These are phyloP conservation scores for Aegotheles bennettii DNA, from an alignment of 2,113 vertebrate species.

Conservation along the genomic window DNA sequence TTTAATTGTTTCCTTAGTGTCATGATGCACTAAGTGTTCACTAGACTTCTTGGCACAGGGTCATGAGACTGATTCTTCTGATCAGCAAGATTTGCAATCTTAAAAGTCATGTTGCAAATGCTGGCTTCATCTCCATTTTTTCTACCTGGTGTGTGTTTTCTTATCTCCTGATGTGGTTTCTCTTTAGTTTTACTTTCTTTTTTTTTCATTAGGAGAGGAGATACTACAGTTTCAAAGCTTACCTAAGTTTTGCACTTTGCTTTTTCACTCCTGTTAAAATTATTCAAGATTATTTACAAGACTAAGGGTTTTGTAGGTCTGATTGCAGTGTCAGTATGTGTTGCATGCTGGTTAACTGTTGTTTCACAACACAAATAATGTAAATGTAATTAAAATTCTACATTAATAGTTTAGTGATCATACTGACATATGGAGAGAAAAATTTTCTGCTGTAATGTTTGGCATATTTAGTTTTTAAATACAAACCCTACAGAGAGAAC, in stretches of 20 bases:
- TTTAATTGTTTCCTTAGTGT: not conserved
- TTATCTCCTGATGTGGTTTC: not conserved
- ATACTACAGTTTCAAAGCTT: not conserved
- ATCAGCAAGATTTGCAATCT: not conserved
- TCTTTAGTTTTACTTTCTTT: not conserved
- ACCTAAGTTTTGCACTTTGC: not conserved
- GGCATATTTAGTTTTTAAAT: not conserved
- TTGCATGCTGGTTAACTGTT: not conserved
- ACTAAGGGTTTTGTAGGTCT: not conserved
- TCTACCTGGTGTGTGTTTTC: not conserved
- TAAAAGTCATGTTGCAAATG: not conserved
- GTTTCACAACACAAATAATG: not conserved
- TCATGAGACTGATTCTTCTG: not conserved
- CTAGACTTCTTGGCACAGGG: not conserved
- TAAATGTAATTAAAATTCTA: not conserved
- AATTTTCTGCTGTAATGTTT: not conserved
- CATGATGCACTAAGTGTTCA: fast-evolving
- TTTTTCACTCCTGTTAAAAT: not conserved
- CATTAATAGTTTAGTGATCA: not conserved
- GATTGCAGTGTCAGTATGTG: not conserved
- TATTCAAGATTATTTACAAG: not conserved
- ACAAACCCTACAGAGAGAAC: not conserved
- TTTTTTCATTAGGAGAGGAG: not conserved
- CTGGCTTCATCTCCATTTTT: not conserved
- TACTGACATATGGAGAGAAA: not conserved